Conservation (phyloP, 2,113 vertebrate genomes). For the Neotragus moschatus region DNA sequence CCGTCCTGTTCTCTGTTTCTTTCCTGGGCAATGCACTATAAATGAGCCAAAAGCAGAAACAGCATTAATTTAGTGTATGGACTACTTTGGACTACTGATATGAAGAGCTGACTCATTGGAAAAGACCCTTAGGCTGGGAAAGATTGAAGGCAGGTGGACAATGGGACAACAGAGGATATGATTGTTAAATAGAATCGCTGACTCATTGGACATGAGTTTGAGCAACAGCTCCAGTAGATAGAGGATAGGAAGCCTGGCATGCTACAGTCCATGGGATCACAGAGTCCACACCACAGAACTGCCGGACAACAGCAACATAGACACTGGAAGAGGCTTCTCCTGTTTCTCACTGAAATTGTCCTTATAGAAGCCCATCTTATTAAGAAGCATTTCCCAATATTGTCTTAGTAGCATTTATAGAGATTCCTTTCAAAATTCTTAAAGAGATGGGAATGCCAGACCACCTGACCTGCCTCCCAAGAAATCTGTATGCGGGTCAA, state of each 20-base stretch:
- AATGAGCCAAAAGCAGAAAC: accelerated
- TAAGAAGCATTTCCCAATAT: neutral
- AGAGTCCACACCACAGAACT: neutral
- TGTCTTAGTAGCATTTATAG: neutral
- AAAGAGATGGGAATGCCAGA: neutral
- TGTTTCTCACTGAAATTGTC: neutral
- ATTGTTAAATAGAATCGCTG: neutral
- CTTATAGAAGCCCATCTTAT: neutral
- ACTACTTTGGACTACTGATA: neutral
- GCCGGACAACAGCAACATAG: neutral
- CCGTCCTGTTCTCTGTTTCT: neutral
- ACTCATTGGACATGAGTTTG: neutral
- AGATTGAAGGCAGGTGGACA: neutral
- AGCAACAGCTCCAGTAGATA: neutral
- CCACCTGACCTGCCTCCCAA: neutral
- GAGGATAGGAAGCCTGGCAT: neutral
- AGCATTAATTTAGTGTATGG: neutral
- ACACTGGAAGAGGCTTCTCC: neutral
- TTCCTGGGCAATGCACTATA: neutral
- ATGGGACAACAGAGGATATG: neutral
- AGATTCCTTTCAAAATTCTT: neutral
- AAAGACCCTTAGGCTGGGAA: neutral
- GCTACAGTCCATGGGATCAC: neutral
- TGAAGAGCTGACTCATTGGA: neutral
- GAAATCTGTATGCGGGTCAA: neutral